Conservation (phyloP, 2,113 vertebrate species). For the Caloenas nicobarica region DNA sequence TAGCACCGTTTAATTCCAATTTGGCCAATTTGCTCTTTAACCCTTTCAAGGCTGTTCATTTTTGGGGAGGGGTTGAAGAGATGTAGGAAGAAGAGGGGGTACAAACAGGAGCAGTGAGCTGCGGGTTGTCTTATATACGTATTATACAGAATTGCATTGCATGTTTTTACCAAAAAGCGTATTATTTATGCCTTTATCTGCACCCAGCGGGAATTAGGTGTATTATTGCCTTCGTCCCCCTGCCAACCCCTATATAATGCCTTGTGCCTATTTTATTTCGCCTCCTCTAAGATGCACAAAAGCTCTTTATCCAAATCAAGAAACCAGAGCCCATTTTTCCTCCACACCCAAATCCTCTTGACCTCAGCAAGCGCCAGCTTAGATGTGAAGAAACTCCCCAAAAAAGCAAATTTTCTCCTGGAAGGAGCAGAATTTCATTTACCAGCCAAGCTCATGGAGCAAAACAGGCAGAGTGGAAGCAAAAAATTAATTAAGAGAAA, state of each 20-base stretch:
- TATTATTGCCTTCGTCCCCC: neutral
- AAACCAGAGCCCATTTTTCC: neutral
- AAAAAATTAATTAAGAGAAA: constrained; percentile 23
- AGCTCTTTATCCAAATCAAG: neutral
- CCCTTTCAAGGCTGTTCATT: neutral
- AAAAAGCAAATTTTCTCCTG: neutral
- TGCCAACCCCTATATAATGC: neutral
- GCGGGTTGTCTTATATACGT: neutral
- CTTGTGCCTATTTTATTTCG: neutral
- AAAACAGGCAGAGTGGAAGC: neutral
- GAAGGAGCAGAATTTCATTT: constrained; percentile 42
- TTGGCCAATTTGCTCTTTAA: neutral
- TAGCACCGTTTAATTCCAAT: neutral
- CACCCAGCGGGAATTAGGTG: neutral
- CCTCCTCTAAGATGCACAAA: neutral
- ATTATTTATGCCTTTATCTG: neutral
- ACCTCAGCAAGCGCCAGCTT: neutral
- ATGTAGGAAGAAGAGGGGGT: neutral
- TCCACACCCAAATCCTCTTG: constrained; percentile 15
- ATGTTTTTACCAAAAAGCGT: neutral
- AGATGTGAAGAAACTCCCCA: neutral
- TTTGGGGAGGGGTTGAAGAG: accelerated
- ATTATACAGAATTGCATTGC: neutral
- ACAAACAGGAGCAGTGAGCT: accelerated
- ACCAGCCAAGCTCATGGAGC: accelerated